phyloP scores from a whole-genome alignment of 37 sponge, comb jelly and placozoan species.

The Cliona cf. orientalis region DNA sequence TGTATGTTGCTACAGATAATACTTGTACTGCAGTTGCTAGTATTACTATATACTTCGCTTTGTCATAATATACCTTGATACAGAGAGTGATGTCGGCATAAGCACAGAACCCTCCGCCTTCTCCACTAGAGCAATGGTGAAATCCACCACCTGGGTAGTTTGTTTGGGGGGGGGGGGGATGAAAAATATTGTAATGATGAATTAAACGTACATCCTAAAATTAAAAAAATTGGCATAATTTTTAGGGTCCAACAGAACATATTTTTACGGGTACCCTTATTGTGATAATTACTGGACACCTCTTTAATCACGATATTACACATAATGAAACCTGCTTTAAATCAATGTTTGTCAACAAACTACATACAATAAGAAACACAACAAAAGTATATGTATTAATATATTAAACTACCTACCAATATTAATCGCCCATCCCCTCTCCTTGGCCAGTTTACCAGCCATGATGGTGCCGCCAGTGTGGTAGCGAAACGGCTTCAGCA shows the following conservation, averaged over 20 bases:
- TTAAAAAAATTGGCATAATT: not conserved
- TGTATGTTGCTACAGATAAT: no score
- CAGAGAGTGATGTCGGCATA: conserved; percentile 93
- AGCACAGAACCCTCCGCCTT: conserved; percentile 93
- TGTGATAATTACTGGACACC: no score
- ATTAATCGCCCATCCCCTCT: conserved; percentile 94
- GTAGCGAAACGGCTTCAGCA: conserved; percentile 73
- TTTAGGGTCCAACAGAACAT: no score
- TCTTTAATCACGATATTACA: no score
- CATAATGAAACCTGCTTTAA: no score
- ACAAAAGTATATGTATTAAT: no score
- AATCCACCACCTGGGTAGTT: conserved; percentile 77
- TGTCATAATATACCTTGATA: conserved; percentile 70
- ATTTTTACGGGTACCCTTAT: no score
- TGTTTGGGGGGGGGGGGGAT: not conserved
- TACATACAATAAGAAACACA: no score
- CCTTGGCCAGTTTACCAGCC: conserved; percentile 88
- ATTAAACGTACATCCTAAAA: not conserved
- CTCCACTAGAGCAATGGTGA: conserved; percentile 80
- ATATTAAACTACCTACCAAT: conserved; percentile 47
- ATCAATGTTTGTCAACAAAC: no score
- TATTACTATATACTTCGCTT: no score
- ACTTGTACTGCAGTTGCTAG: no score
- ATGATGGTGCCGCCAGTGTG: conserved; percentile 88
- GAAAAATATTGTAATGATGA: not conserved